Evolutionary conservation across 2,797 vertebrate genomes (phyloP).

Genomic region (Remorina albescens): DNA sequence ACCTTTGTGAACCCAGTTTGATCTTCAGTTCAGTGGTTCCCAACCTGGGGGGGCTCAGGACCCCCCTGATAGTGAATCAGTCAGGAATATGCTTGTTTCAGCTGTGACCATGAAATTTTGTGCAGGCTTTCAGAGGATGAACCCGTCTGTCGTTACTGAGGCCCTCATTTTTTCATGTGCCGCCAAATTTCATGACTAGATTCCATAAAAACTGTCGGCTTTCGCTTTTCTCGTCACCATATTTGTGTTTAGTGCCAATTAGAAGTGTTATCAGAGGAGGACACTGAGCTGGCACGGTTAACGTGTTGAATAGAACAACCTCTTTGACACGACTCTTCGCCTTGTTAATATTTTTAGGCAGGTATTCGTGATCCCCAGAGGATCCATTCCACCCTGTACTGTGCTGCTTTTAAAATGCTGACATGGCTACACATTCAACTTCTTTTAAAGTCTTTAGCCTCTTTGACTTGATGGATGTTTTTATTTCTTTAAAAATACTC

Average conservation of each 20-base stretch:
- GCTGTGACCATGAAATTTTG: neutral
- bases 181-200: neutral
- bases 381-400: too few relatives aligned
- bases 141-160: neutral
- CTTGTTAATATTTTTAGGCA: too few relatives aligned
- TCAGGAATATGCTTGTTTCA: too few relatives aligned
- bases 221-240: neutral
- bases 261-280: neutral
- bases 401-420: neutral
- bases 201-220: neutral
- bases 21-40: slow-evolving; percentile 45
- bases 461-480: neutral
- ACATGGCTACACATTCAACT: neutral
- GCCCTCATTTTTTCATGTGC: neutral
- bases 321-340: too few relatives aligned
- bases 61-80: too few relatives aligned
- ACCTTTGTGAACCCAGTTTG: slow-evolving; percentile 45
- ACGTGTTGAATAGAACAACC: too few relatives aligned
- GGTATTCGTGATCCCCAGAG: too few relatives aligned
- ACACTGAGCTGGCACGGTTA: neutral
- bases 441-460: neutral
- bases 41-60: slow-evolving; percentile 16
- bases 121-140: neutral
- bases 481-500: neutral
- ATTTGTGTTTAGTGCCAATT: neutral